Evolutionary conservation across 2,113 vertebrate genomes (phyloP).

Genomic region (Catagonus wagneri): DNA sequence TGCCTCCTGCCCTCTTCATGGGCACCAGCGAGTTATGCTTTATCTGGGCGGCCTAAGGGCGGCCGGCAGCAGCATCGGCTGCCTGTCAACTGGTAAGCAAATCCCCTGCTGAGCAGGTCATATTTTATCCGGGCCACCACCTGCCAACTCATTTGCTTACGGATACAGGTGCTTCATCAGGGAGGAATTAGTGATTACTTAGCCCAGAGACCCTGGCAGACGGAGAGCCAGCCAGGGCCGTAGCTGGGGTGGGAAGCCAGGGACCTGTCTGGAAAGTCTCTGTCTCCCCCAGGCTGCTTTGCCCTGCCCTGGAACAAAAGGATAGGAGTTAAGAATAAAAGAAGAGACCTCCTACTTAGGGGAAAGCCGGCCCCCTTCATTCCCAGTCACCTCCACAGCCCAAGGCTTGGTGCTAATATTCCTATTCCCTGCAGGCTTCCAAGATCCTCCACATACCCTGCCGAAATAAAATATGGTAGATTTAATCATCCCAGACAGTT

Average conservation of each 20-base stretch:
- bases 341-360: neutral
- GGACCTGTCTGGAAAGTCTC: neutral
- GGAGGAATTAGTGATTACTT: conserved; percentile 70
- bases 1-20: neutral
- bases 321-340: neutral
- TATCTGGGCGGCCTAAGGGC: neutral
- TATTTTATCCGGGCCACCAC: conserved; percentile 74
- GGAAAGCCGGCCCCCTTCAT: neutral
- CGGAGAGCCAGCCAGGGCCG: neutral
- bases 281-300: neutral
- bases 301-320: neutral
- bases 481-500: neutral
- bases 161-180: conserved; percentile 69
- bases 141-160: conserved; percentile 77
- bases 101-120: conserved; percentile 71
- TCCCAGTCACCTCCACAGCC: neutral
- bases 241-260: neutral
- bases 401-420: too few relatives aligned
- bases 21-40: neutral
- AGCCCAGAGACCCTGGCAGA: conserved; percentile 56
- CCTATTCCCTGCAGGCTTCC: neutral
- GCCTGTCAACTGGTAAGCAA: conserved; percentile 65
- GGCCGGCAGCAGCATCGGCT: neutral
- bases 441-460: neutral
- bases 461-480: neutral